Evolutionary conservation across 2,888 invertebrate genomes (phyloP).

Genomic region (Lobophora halterata): DNA sequence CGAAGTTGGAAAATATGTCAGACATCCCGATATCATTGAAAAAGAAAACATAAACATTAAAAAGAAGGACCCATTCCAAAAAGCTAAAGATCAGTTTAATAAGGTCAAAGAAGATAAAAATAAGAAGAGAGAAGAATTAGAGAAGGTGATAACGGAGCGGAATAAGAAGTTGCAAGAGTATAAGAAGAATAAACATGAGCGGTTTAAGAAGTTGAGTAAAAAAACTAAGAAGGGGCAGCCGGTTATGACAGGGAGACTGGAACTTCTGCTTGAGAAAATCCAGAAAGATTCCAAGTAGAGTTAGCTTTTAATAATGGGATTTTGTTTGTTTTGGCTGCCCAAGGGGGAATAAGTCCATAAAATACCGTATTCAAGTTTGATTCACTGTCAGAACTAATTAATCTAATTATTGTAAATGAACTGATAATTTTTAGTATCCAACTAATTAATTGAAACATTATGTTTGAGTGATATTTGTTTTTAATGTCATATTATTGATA

Average conservation of each 20-base stretch:
- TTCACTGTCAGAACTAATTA: too few relatives aligned
- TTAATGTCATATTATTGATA: too few relatives aligned
- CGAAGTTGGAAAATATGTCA: conserved; percentile 59
- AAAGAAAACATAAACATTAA: conserved; percentile 39
- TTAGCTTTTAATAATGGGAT: too few relatives aligned
- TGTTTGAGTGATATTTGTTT: too few relatives aligned
- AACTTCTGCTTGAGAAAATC: conserved; percentile 89
- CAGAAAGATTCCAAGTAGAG: conserved; percentile 59
- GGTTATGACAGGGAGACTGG: conserved; percentile 90
- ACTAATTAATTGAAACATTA: too few relatives aligned
- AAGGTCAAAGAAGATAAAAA: conserved; percentile 79
- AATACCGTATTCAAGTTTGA: too few relatives aligned
- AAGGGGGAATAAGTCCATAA: too few relatives aligned
- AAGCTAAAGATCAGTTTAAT: conserved; percentile 78
- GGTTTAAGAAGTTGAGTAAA: conserved; percentile 86
- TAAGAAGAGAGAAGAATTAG: conserved; percentile 67
- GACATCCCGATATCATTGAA: conserved; percentile 65
- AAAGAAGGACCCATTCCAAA: conserved; percentile 67
- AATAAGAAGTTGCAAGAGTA: conserved; percentile 83
- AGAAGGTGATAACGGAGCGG: conserved; percentile 78
- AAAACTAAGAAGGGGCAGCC: conserved; percentile 92
- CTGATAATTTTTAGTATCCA: too few relatives aligned
- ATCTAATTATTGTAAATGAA: too few relatives aligned
- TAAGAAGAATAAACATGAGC: conserved; percentile 85
- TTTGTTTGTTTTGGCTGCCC: too few relatives aligned